Base-by-base conservation (phyloP, 2,888 invertebrate species). In the Synergus japonicus region DNA sequence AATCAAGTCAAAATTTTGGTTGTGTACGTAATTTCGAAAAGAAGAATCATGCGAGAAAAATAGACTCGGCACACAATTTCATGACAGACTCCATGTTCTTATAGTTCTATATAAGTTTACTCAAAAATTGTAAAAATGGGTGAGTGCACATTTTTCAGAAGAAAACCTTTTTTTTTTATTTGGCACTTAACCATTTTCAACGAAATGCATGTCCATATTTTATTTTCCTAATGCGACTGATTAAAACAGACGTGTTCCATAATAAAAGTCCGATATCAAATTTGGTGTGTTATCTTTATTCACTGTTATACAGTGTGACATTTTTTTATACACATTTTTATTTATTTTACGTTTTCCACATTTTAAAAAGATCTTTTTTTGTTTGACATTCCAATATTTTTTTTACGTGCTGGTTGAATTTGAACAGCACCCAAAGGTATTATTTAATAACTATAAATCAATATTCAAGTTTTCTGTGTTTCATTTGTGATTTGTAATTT, bases 81-180 rank as follows among this genome's bases (percentile, higher is more conserved):
- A 46, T 4, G 4, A 10, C 46, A 49, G 41, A 43, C 8, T 18
- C 22, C 22, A 49, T 69, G 46, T 49, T 44, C 44, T 69, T 49
- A 49, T 49, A 66, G 15, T 49, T 22, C 49, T 44, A 13, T 44
- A 22, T 49, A 69, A 46, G 44, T 49, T 8, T 49, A 69, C 5
- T 2, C 8, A 15, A 54, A 49, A 79, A 65, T 87, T 88, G 87
- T 85, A 83, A 88, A 86, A 85, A 82, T 84, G 85, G 86, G 85
- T 86, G 86, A 82, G 86, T 82, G 86, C 83, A 29, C 73, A 73
- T 82, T 84, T 78, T 43, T 12, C n/a, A 58, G 54, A 69, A 76
- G 76, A 69, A 79, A 79, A 77, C 66, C 22, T 9, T 78, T 63
- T 78, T 85, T 85, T 81, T 82, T 83, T 44, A 69, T 54, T 81